These are phyloP conservation scores for Antheraea assamensis DNA, from an alignment of 2,888 invertebrate species.

Conservation along the genomic window DNA sequence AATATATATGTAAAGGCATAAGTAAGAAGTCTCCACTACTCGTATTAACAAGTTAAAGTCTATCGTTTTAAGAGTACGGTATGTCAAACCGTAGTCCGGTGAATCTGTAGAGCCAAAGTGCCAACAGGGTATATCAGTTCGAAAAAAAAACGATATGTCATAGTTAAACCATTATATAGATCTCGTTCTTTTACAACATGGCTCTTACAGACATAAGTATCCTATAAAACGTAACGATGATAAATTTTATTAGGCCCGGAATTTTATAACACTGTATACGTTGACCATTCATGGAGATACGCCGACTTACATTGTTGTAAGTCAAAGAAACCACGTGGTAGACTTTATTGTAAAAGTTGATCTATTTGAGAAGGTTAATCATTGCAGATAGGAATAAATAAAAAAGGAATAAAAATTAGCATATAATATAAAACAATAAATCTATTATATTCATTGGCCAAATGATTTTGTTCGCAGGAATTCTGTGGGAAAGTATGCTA, in stretches of 20 bases:
- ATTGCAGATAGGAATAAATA: background rate
- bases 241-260: slow-evolving; percentile 6
- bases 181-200: background rate
- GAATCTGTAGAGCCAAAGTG: no score
- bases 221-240: background rate
- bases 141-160: no score
- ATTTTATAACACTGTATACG: background rate
- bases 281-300: background rate
- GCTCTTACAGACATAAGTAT: background rate
- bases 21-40: background rate
- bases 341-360: background rate
- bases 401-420: no score
- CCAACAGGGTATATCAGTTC: no score
- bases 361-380: background rate
- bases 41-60: background rate
- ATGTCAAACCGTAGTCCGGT: no score
- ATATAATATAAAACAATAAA: background rate
- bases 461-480: slow-evolving; percentile 30
- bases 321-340: background rate
- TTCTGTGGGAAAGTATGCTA: slow-evolving; percentile 71
- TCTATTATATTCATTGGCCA: background rate
- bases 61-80: background rate
- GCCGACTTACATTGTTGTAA: background rate
- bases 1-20: background rate
- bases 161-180: background rate